These are phyloP conservation scores for Apotomis turbidana DNA, from an alignment of 2,888 invertebrate species.

Conservation along the genomic window DNA sequence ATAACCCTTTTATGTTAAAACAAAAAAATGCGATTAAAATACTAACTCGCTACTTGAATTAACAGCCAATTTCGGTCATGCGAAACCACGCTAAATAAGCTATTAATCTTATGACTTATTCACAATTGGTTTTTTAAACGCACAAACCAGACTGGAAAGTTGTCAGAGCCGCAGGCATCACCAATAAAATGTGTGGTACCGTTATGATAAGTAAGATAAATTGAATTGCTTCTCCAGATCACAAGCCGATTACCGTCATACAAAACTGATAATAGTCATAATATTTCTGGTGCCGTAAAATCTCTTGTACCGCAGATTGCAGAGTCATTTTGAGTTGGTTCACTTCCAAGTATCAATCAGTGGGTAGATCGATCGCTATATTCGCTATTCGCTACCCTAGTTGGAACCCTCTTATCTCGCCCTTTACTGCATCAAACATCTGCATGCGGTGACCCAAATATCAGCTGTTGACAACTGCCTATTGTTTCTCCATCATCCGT, in stretches of 20 bases:
- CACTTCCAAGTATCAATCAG: constrained; percentile 44
- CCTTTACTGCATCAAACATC: constrained; percentile 67
- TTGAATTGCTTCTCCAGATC: constrained; percentile 7
- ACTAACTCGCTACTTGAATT: neutral
- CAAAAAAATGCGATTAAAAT: neutral
- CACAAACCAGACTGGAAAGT: neutral
- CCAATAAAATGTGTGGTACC: constrained; percentile 10
- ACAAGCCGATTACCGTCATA: neutral
- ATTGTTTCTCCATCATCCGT: constrained; percentile 49
- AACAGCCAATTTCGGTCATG: constrained; percentile 1
- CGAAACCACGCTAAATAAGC: constrained; percentile 9
- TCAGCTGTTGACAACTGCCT: constrained; percentile 54
- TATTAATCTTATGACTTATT: neutral
- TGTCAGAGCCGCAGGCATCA: neutral
- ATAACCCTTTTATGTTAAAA: neutral
- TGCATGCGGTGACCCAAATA: constrained; percentile 73
- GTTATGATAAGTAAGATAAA: constrained; percentile 7
- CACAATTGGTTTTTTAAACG: constrained; percentile 1
- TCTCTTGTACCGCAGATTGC: neutral
- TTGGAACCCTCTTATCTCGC: constrained; percentile 62
- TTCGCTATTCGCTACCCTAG: constrained; percentile 51
- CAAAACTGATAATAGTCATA: neutral
- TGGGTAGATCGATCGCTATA: constrained; percentile 46
- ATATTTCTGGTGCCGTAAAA: neutral
- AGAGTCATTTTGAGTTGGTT: constrained; percentile 28